Conservation (phyloP, 2,113 vertebrate species). For the Vulpes vulpes region DNA sequence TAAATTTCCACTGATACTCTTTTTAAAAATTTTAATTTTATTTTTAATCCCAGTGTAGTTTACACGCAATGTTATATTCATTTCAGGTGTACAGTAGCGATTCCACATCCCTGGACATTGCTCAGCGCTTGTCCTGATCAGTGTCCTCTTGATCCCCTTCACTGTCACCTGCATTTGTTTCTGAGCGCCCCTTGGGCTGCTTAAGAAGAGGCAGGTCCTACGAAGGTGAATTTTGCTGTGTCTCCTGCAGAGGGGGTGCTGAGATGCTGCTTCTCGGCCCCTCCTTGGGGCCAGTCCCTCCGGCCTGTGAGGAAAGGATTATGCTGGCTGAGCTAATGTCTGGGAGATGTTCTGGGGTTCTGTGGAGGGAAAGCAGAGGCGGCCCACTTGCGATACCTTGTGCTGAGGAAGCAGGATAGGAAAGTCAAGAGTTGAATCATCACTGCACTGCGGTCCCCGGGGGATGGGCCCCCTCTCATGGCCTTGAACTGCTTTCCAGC, state of each 20-base stretch:
- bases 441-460: too few species aligned
- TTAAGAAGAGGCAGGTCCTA: neutral
- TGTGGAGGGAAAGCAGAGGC: neutral
- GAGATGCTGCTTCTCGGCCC: neutral
- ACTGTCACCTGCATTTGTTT: neutral
- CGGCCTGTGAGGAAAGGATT: neutral
- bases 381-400: neutral
- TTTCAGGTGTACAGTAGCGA: neutral
- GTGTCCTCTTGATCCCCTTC: neutral
- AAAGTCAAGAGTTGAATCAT: neutral
- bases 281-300: neutral
- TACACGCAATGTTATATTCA: neutral
- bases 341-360: constrained; percentile 7
- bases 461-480: neutral
- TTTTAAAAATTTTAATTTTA: neutral
- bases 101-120: neutral
- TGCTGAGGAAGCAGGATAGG: neutral
- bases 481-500: neutral
- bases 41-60: neutral
- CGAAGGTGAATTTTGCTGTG: neutral
- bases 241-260: constrained; percentile 10
- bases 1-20: neutral
- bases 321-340: constrained; percentile 25
- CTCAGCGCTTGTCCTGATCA: neutral
- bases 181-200: neutral